A percentile compares a stretch with the other conserved stretches of the same genome.
Evolutionary conservation across 2,888 invertebrate species (phyloP).

Genomic region (Cosmia pyralina): DNA sequence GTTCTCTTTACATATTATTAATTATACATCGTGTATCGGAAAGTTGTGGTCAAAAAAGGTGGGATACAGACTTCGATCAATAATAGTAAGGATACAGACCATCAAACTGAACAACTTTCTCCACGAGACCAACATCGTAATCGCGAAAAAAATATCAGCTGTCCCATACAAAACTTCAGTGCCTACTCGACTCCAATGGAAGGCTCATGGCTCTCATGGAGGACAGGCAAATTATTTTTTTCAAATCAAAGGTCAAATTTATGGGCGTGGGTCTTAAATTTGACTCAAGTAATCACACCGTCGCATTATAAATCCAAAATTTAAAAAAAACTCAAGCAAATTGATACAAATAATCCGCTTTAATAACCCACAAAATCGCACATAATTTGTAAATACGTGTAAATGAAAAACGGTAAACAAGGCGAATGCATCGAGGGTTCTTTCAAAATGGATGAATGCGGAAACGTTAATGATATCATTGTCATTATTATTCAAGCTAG

Average conservation of each 20-base stretch:
- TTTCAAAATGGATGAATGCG: slow-evolving; percentile 18
- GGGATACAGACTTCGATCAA: no score
- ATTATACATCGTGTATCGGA: neutral
- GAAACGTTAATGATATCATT: slow-evolving; percentile 23
- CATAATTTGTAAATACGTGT: neutral
- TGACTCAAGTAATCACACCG: neutral
- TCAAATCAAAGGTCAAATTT: neutral
- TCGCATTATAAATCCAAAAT: neutral
- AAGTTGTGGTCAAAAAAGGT: no score
- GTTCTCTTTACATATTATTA: neutral
- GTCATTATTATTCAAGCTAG: slow-evolving; percentile 11
- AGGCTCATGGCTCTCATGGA: no score
- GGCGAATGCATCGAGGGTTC: neutral
- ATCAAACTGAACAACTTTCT: no score
- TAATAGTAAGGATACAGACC: no score
- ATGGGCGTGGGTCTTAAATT: neutral
- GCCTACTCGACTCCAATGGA: no score
- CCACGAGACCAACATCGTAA: no score
- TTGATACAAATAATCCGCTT: neutral
- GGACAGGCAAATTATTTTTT: neutral
- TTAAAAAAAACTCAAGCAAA: neutral
- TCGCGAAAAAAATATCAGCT: no score
- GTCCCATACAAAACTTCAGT: no score
- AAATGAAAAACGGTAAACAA: neutral
- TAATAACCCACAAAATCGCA: neutral